Conservation (phyloP, 2,797 vertebrate genomes). For the Decapterus maruadsi region DNA sequence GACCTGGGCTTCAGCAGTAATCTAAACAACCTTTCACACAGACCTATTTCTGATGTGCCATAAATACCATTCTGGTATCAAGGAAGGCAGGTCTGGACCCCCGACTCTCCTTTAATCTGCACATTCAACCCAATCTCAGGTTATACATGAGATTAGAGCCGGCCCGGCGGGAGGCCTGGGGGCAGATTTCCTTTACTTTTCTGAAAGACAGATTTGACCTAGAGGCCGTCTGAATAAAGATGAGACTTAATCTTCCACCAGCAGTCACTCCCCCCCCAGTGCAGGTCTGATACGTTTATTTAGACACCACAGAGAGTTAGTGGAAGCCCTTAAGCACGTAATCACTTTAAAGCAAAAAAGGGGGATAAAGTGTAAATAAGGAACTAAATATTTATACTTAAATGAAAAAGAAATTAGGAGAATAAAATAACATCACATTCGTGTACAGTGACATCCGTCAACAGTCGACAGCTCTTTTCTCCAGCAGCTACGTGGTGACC, state of each 20-base stretch:
- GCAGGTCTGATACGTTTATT: background rate
- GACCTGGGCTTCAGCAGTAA: background rate
- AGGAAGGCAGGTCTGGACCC: constrained; percentile 20
- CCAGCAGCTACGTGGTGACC: background rate
- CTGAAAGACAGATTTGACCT: constrained; percentile 39
- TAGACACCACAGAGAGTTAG: background rate
- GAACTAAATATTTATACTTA: background rate
- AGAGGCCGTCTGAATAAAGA: constrained; percentile 31
- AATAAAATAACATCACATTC: background rate
- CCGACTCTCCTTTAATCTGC: constrained; percentile 32
- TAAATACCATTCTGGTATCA: constrained; percentile 16
- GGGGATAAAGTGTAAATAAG: background rate
- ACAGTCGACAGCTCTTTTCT: background rate
- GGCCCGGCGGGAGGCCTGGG: constrained; percentile 26
- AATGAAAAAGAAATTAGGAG: background rate
- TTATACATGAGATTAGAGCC: constrained; percentile 44
- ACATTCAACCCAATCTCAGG: constrained; percentile 52
- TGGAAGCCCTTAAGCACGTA: background rate
- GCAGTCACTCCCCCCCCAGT: background rate
- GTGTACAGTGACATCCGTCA: background rate
- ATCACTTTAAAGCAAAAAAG: too few relatives aligned
- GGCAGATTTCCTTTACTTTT: constrained; percentile 36
- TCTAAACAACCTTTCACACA: constrained; percentile 24
- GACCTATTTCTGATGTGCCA: background rate
- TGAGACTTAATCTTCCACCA: constrained; percentile 41